Conservation (phyloP, 1,140 invertebrate species). For the Idris sp. region DNA sequence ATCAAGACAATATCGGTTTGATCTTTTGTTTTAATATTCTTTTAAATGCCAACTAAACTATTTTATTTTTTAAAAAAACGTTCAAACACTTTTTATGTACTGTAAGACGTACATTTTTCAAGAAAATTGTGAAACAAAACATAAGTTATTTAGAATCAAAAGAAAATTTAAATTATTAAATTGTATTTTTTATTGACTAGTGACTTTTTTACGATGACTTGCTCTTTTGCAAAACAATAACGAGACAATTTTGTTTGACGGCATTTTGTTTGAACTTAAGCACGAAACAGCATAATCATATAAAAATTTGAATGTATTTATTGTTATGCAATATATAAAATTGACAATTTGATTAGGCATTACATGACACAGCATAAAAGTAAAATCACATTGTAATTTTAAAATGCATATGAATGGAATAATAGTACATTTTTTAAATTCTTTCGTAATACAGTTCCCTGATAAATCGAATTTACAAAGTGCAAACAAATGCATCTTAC, state of each 20-base stretch:
- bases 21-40: background rate
- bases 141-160: too few relatives aligned
- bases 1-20: background rate
- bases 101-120: constrained; percentile 1
- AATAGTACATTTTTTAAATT: too few relatives aligned
- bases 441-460: too few relatives aligned
- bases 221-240: constrained; percentile 15
- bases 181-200: too few relatives aligned
- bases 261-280: constrained; percentile 1
- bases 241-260: constrained; percentile 17
- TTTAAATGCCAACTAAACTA: too few relatives aligned
- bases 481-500: too few relatives aligned
- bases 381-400: background rate
- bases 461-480: too few relatives aligned
- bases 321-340: constrained; percentile 30
- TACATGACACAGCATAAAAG: constrained; percentile 9
- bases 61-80: too few relatives aligned
- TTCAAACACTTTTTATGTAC: too few relatives aligned
- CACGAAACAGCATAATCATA: constrained; percentile 49
- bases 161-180: too few relatives aligned
- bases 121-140: constrained; percentile 7
- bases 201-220: too few relatives aligned
- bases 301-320: constrained; percentile 12
- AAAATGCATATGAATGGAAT: too few relatives aligned
- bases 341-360: constrained; percentile 6